These are phyloP conservation scores for Brevimyrus niger DNA, from an alignment of 2,113 vertebrate species.

Conservation along the genomic window DNA sequence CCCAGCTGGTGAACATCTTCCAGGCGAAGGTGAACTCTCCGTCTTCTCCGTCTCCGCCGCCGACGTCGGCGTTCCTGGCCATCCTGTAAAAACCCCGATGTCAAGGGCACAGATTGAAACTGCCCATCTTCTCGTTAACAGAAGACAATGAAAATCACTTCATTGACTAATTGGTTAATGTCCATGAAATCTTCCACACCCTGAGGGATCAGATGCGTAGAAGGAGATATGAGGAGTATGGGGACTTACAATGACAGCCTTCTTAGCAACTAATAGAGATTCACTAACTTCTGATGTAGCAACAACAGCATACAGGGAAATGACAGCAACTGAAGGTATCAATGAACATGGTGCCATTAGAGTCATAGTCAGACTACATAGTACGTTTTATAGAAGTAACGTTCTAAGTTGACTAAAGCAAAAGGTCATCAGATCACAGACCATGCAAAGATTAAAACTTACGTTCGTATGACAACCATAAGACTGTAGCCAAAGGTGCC, in stretches of 20 bases:
- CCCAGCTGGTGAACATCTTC: slow-evolving; percentile 99
- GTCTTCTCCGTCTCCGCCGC: slow-evolving; percentile 75
- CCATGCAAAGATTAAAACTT: slow-evolving; percentile 54
- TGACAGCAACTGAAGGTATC: not conserved
- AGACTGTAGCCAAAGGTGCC: slow-evolving; percentile 92
- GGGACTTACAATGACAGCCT: not conserved
- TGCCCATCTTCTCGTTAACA: not conserved
- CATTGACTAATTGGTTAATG: not conserved
- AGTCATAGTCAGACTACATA: not conserved
- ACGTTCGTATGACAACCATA: slow-evolving; percentile 96
- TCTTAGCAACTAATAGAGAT: not conserved
- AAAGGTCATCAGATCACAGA: not conserved
- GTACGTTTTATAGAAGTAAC: not conserved
- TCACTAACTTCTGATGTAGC: not conserved
- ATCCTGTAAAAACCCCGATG: slow-evolving; percentile 61
- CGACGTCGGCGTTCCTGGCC: slow-evolving; percentile 87
- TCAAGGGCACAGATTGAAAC: not conserved
- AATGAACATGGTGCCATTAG: not conserved
- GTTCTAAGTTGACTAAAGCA: not conserved
- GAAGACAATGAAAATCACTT: not conserved
- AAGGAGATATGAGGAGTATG: not conserved
- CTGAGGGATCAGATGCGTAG: not conserved
- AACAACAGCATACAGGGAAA: not conserved
- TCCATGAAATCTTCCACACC: not conserved
- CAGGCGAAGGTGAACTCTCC: slow-evolving; percentile 87